phyloP scores from a whole-genome alignment of 1,140 invertebrate species.

The Octopus sinensis region DNA sequence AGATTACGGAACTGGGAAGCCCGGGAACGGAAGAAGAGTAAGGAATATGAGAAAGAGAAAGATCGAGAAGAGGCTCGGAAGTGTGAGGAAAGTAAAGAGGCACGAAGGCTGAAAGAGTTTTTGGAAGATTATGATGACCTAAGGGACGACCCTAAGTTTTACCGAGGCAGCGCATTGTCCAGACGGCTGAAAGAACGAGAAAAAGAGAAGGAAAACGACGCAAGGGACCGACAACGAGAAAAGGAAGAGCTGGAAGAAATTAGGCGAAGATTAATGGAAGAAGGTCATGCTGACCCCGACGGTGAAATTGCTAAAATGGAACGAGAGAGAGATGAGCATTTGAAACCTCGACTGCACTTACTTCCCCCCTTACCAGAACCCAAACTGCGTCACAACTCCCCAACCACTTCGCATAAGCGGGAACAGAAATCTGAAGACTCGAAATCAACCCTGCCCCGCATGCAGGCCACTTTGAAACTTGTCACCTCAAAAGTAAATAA shows the following conservation, averaged over 20 bases:
- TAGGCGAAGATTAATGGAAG: conserved; percentile 71
- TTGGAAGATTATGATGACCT: conserved; percentile 98
- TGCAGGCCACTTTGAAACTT: conserved; percentile 42
- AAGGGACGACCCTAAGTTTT: conserved; percentile 82
- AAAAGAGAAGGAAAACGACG: conserved; percentile 87
- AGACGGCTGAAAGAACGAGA: conserved; percentile 84
- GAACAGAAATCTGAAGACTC: not conserved
- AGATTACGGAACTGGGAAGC: conserved; percentile 83
- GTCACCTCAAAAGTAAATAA: conserved; percentile 19
- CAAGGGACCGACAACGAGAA: conserved; percentile 83
- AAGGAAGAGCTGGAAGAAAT: conserved; percentile 89
- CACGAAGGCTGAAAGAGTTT: conserved; percentile 92
- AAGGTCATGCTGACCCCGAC: conserved; percentile 75
- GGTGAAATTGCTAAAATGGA: conserved; percentile 73
- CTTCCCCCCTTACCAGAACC: conserved; percentile 25
- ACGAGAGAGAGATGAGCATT: conserved; percentile 75
- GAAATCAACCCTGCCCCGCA: conserved; percentile 28
- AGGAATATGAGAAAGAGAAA: conserved; percentile 89
- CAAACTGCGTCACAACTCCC: not conserved
- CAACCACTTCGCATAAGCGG: conserved; percentile 10
- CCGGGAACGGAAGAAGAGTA: conserved; percentile 85
- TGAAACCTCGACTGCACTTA: conserved; percentile 67
- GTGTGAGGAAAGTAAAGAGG: conserved; percentile 81
- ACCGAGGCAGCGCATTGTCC: conserved; percentile 80
- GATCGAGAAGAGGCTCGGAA: conserved; percentile 75